Conservation (phyloP, 2,797 vertebrate genomes). For the Mastacembelus armatus region DNA sequence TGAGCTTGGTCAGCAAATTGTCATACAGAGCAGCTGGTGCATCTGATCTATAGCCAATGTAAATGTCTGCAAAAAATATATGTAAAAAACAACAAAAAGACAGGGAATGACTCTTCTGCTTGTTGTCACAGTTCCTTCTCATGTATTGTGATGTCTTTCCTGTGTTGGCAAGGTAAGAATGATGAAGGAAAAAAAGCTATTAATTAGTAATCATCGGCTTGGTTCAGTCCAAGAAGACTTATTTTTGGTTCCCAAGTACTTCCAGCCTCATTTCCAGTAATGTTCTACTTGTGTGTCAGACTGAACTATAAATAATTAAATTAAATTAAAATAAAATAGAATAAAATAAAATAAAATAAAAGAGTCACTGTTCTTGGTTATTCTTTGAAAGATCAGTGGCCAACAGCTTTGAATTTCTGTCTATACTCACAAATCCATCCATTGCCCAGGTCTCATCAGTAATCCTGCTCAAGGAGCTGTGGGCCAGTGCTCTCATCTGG, state of each 20-base stretch:
- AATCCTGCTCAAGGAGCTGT: conserved; percentile 89
- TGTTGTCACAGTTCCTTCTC: conserved; percentile 34
- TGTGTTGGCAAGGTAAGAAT: conserved; percentile 19
- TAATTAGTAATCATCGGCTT: conserved; percentile 32
- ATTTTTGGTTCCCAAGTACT: conserved; percentile 12
- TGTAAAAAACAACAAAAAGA: conserved; percentile 42
- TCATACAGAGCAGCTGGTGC: background rate
- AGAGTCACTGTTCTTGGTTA: conserved; percentile 31
- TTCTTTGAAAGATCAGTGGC: conserved; percentile 28
- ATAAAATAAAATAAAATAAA: too few relatives aligned
- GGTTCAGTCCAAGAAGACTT: conserved; percentile 20
- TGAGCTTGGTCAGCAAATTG: conserved; percentile 48
- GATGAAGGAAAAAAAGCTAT: conserved; percentile 32
- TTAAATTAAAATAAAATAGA: too few relatives aligned
- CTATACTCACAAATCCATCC: conserved; percentile 96
- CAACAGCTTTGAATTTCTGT: conserved; percentile 44
- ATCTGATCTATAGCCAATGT: conserved; percentile 35
- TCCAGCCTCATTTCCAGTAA: conserved; percentile 8
- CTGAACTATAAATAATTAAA: conserved; percentile 7
- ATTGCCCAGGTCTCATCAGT: conserved; percentile 95
- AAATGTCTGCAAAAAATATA: conserved; percentile 48
- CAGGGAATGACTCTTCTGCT: conserved; percentile 30
- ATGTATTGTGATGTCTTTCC: conserved; percentile 15
- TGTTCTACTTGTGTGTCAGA: conserved; percentile 33
- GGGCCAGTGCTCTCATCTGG: conserved; percentile 89